A percentile compares a stretch with the other conserved stretches of the same genome.
Conservation (phyloP, 2,888 invertebrate genomes). For the Noctua fimbriata region DNA sequence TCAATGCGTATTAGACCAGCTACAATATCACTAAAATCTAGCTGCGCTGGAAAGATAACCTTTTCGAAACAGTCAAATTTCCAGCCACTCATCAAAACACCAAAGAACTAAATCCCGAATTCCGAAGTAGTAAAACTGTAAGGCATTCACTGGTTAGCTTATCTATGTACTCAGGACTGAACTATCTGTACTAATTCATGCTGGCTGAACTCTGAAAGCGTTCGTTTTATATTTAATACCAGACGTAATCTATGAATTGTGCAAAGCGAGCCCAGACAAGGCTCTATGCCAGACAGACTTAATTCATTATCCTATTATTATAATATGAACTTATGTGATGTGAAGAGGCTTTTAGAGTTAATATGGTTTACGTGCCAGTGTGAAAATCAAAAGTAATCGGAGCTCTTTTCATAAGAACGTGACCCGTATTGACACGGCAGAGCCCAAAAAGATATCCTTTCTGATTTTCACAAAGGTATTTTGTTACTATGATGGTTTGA, state of each 20-base stretch:
- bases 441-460: constrained; percentile 13
- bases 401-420: constrained; percentile 6
- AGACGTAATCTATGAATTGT: constrained; percentile 61
- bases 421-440: background rate
- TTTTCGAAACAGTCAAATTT: background rate
- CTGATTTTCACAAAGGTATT: constrained; percentile 39
- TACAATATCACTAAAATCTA: background rate
- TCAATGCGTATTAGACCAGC: background rate
- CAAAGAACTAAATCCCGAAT: constrained; percentile 25
- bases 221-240: constrained; percentile 62
- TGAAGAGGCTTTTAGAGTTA: constrained; percentile 14
- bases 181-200: constrained; percentile 59
- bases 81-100: constrained; percentile 3
- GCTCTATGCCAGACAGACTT: constrained; percentile 44
- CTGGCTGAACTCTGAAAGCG: constrained; percentile 46
- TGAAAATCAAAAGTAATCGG: background rate
- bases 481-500: constrained; percentile 28
- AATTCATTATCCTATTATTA: constrained; percentile 34
- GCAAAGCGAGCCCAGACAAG: constrained; percentile 31
- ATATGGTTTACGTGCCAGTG: background rate
- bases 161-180: constrained; percentile 50
- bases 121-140: constrained; percentile 50
- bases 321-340: constrained; percentile 9
- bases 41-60: background rate
- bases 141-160: constrained; percentile 38